phyloP scores from a whole-genome alignment of 1,140 invertebrate species.

The fruit fly (Drosophila melanogaster) region DNA sequence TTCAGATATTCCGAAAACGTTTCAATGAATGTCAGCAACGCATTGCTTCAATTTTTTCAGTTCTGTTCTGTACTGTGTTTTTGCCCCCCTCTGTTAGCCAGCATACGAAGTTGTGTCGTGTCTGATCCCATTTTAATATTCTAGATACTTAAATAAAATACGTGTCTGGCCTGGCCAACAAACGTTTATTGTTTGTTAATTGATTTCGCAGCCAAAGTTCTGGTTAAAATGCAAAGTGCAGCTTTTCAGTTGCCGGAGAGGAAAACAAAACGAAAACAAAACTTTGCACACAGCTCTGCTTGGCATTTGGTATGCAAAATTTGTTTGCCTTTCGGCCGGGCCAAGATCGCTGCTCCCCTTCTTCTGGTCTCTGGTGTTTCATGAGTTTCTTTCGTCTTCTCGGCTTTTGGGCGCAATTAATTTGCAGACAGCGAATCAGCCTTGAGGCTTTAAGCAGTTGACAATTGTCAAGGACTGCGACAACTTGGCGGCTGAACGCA shows the following conservation, averaged over 20 bases:
- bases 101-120: conserved; percentile 55
- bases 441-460: conserved; percentile 67
- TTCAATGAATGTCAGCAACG: conserved; percentile 79
- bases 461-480: conserved; percentile 80
- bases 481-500: conserved; percentile 48
- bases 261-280: conserved; percentile 11
- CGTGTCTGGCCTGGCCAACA: conserved; percentile 80
- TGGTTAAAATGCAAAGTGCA: conserved; percentile 84
- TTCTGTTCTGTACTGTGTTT: conserved; percentile 18
- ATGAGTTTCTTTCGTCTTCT: conserved; percentile 9
- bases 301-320: conserved; percentile 81
- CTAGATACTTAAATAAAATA: conserved; percentile 84
- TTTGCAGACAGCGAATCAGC: conserved; percentile 78
- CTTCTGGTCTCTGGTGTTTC: background rate
- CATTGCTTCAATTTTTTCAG: conserved; percentile 75
- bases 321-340: conserved; percentile 65
- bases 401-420: conserved; percentile 69
- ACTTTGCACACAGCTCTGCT: conserved; percentile 37
- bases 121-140: conserved; percentile 84
- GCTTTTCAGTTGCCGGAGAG: conserved; percentile 27
- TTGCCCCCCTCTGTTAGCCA: background rate
- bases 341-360: conserved; percentile 37
- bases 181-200: conserved; percentile 84
- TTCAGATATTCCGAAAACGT: conserved; percentile 80
- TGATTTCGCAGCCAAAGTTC: conserved; percentile 79